These are phyloP conservation scores for Choloepus didactylus DNA, from an alignment of 2,797 vertebrate species.

Conservation along the genomic window DNA sequence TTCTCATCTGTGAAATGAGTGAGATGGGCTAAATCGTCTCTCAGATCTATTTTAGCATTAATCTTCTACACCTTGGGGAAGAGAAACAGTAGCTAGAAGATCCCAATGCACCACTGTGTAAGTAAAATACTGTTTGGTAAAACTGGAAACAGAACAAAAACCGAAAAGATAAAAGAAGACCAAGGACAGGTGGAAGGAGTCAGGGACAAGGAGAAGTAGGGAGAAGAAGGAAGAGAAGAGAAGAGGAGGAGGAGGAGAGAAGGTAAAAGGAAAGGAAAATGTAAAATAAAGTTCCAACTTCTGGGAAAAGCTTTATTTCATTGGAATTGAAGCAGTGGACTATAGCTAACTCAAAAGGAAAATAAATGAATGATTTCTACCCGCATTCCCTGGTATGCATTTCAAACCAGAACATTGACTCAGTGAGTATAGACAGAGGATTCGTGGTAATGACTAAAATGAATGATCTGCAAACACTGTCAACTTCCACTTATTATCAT, in stretches of 20 bases:
- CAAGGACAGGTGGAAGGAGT: neutral
- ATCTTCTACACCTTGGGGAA: neutral
- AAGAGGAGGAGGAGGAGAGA: neutral
- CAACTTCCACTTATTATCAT: neutral
- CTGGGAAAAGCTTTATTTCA: neutral
- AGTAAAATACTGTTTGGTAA: neutral
- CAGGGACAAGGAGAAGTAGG: neutral
- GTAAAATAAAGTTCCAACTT: neutral
- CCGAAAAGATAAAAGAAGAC: neutral
- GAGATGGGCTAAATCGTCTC: neutral
- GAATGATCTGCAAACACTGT: neutral
- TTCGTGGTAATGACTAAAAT: neutral
- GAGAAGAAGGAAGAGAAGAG: neutral
- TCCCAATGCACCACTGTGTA: neutral
- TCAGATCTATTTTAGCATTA: neutral
- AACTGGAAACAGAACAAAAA: neutral
- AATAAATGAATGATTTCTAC: neutral
- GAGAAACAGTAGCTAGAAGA: neutral
- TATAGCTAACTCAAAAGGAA: neutral
- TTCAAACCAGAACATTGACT: neutral
- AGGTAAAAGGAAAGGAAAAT: neutral
- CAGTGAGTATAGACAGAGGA: neutral
- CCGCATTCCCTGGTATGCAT: neutral
- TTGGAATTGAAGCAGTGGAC: neutral
- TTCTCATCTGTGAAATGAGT: neutral